Base-by-base conservation (phyloP, 2,113 vertebrate species). In the Misgurnus anguillicaudatus region DNA sequence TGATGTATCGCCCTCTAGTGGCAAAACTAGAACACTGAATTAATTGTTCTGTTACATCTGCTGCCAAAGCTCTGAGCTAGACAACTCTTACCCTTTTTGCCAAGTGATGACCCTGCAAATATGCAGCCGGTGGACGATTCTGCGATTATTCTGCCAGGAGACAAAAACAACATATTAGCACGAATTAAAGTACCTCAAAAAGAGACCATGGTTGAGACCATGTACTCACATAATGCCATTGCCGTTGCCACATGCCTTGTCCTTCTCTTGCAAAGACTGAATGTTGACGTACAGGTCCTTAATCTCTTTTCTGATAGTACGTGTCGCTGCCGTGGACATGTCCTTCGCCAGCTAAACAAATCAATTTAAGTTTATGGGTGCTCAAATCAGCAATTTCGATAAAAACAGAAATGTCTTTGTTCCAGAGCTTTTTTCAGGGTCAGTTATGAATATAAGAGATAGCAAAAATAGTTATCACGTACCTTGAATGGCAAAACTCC, bases 81-180 rank as follows among this genome's bases (percentile, higher is more conserved):
- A 41, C 24, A 72, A 38, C 16, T 8, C 87, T 89, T 89, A 99
- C 98, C 98, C 95, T 95, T 96, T 92, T 96, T 98, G 58, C 98
- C 98, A 74, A 99, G 93, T 9, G 97, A 91, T 2, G 96, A 98
- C 5, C 97, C 98, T 45, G 97, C 97, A 85, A 98, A 93, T 86
- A 99, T 87, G 86, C 98, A 99, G 53, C 97, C 97, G 0, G 96
- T 96, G 4, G 95, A 97, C 0, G 98, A 98, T 88, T 99, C 97
- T 0, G 97, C 97, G 16, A 98, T 87, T 87, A 99, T 90, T 89
- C 92, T 93, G 84, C 14, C 38, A 60, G 21, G 16, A 76, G 42
- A 63, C 58, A 62, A 5, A 69, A 76, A 69, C 9, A 5, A 16
- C 8, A 24, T n/a, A n/a, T 73, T 60, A 53, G 21, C 19, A 24